Conservation (phyloP, 1,140 invertebrate species). For the Zaprionus ornatus region DNA sequence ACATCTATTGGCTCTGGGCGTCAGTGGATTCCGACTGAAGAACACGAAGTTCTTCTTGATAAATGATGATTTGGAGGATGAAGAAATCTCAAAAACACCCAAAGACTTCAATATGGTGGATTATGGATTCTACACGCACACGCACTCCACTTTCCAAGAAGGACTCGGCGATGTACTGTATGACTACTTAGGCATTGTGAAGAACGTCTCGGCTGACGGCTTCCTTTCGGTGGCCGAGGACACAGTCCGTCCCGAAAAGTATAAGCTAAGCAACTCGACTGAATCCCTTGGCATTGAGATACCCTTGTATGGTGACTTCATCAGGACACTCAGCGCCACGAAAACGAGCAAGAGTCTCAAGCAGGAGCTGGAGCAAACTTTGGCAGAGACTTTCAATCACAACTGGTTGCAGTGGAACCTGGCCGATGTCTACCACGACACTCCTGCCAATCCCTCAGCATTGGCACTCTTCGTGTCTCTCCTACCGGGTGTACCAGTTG, state of each 20-base stretch:
- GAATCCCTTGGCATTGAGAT: constrained; percentile 67
- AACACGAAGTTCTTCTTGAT: constrained; percentile 88
- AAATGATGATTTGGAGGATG: constrained; percentile 84
- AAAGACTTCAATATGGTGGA: constrained; percentile 66
- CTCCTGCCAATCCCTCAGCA: constrained; percentile 63
- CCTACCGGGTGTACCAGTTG: constrained; percentile 89
- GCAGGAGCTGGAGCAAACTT: constrained; percentile 48
- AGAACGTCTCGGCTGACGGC: constrained; percentile 85
- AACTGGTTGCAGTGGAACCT: constrained; percentile 83
- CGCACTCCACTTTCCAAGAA: constrained; percentile 85
- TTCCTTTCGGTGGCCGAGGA: constrained; percentile 79
- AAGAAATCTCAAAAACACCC: constrained; percentile 70
- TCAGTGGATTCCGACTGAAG: constrained; percentile 90
- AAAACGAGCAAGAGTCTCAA: constrained; percentile 44
- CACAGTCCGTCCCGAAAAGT: constrained; percentile 58
- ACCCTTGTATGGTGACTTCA: constrained; percentile 71
- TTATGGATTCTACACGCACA: constrained; percentile 87
- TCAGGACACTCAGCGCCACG: constrained; percentile 46
- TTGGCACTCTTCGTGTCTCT: constrained; percentile 88
- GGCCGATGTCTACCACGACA: constrained; percentile 51
- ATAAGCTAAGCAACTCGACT: constrained; percentile 39
- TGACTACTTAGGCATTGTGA: constrained; percentile 86
- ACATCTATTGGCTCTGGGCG: constrained; percentile 89
- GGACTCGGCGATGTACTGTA: constrained; percentile 86
- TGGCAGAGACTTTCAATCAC: constrained; percentile 41